Conservation (phyloP, 1,140 invertebrate species). For the Adelges cooleyi region DNA sequence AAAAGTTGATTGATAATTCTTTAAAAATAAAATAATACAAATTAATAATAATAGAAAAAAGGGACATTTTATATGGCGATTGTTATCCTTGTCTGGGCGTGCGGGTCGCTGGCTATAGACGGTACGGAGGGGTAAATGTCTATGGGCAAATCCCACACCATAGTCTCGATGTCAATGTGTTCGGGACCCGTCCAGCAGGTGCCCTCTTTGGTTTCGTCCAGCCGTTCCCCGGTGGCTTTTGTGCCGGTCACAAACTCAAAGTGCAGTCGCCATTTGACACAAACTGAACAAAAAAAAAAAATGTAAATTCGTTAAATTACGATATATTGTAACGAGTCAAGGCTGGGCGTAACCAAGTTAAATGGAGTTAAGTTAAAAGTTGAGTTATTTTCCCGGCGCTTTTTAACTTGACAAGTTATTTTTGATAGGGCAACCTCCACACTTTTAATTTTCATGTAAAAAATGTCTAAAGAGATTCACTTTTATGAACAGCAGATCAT, state of each 20-base stretch:
- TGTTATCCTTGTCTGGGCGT: slow-evolving; percentile 28
- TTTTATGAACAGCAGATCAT: too few species aligned
- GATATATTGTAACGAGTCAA: too few species aligned
- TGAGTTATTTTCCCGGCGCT: too few species aligned
- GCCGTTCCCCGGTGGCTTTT: slow-evolving; percentile 27
- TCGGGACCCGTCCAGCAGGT: slow-evolving; percentile 67
- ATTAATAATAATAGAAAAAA: neutral
- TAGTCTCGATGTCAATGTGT: slow-evolving; percentile 83
- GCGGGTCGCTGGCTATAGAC: slow-evolving; percentile 49
- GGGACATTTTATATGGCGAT: slow-evolving; percentile 10
- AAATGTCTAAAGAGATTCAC: too few species aligned
- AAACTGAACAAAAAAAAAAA: slow-evolving; percentile 47
- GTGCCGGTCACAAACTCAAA: slow-evolving; percentile 89
- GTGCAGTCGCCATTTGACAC: slow-evolving; percentile 81
- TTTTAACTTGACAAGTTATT: too few species aligned
- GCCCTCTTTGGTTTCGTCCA: slow-evolving; percentile 13
- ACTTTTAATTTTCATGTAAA: too few species aligned
- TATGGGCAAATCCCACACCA: slow-evolving; percentile 94
- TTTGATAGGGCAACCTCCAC: too few species aligned
- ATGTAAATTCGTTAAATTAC: too few species aligned
- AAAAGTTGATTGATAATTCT: slow-evolving; percentile 9
- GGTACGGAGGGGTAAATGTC: slow-evolving; percentile 83
- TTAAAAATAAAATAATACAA: neutral
- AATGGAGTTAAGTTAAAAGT: too few species aligned
- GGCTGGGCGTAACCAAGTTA: too few species aligned